phyloP scores from a whole-genome alignment of 2,797 vertebrate genomes.

The Pterois miles region DNA sequence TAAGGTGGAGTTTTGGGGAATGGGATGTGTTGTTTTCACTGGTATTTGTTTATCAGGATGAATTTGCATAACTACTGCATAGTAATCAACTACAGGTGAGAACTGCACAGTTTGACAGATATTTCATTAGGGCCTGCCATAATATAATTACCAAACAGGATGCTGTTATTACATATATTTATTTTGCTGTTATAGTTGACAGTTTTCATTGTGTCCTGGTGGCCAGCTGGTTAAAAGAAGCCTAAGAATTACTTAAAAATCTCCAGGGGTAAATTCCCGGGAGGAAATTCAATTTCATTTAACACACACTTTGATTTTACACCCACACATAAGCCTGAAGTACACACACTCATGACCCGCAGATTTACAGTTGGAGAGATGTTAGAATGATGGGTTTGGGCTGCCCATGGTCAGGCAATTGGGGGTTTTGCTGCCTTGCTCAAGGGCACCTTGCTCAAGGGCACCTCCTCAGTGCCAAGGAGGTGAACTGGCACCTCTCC shows the following conservation, averaged over 20 bases:
- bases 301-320: not conserved
- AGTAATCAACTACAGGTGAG: not conserved
- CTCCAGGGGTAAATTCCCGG: not conserved
- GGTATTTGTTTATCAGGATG: slow-evolving; percentile 14
- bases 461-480: not conserved
- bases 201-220: not conserved
- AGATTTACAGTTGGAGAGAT: not conserved
- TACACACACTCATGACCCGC: not conserved
- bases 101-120: not conserved
- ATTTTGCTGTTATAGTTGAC: not conserved
- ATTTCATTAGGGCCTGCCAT: not conserved
- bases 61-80: not conserved
- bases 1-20: slow-evolving; percentile 67
- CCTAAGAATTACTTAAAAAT: not conserved
- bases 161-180: not conserved
- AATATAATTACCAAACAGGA: not conserved
- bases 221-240: not conserved
- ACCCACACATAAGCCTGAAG: not conserved
- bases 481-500: not conserved
- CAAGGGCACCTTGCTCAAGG: not conserved
- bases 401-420: not conserved
- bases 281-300: not conserved
- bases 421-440: not conserved
- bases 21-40: not conserved
- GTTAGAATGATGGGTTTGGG: not conserved